A percentile compares a stretch with the other conserved stretches of the same genome.
phyloP scores from a whole-genome alignment of 2,113 vertebrate genomes.

The Poeciliopsis turrubarensis region DNA sequence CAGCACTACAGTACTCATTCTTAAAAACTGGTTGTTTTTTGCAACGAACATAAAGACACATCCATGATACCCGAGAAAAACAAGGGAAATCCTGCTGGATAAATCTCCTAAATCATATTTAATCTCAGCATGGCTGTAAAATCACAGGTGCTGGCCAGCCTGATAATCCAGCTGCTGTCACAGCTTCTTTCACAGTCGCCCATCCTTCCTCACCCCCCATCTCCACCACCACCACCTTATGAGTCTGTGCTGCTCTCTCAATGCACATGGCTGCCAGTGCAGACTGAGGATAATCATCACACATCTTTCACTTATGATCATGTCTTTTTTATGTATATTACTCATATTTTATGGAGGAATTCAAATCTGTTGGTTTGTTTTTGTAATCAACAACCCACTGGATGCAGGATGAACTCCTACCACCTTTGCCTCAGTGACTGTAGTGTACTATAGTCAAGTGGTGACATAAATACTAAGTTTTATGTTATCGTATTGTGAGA shows the following conservation, averaged over 20 bases:
- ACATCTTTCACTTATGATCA: neutral
- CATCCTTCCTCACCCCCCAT: neutral
- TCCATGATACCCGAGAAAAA: slow-evolving; percentile 54
- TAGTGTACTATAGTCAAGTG: neutral
- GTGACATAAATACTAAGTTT: neutral
- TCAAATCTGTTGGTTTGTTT: neutral
- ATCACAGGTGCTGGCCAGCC: slow-evolving; percentile 61
- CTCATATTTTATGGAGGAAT: too few relatives aligned
- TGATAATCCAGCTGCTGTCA: slow-evolving; percentile 57
- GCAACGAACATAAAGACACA: slow-evolving; percentile 17
- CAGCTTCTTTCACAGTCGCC: neutral
- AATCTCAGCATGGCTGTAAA: slow-evolving; percentile 55
- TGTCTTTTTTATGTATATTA: neutral
- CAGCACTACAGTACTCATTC: neutral
- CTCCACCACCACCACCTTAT: neutral
- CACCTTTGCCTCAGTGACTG: neutral
- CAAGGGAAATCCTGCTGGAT: slow-evolving; percentile 55
- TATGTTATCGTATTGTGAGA: neutral
- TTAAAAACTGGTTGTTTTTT: slow-evolving; percentile 29
- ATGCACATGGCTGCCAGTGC: neutral
- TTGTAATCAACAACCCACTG: neutral
- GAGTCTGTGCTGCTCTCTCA: neutral
- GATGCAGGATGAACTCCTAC: too few relatives aligned
- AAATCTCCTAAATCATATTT: slow-evolving; percentile 69
- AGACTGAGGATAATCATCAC: neutral